Conservation (phyloP, 2,113 vertebrate species). For the Ellobius talpinus region DNA sequence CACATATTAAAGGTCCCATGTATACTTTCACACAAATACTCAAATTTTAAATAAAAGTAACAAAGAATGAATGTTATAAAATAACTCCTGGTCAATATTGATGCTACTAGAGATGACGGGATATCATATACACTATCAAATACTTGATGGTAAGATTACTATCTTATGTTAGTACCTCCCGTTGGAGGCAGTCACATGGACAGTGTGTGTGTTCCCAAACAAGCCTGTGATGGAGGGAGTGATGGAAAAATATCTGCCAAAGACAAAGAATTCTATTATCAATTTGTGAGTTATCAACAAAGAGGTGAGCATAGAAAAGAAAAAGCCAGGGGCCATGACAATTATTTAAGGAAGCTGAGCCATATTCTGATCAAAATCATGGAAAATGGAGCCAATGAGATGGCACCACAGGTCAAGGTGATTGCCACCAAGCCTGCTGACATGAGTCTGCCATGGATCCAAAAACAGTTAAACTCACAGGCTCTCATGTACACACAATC, state of each 20-base stretch:
- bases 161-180: not conserved
- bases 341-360: not conserved
- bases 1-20: not conserved
- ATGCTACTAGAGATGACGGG: not conserved
- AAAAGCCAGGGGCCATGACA: not conserved
- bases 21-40: not conserved
- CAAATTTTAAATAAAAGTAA: not conserved
- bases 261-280: not conserved
- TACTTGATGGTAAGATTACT: not conserved
- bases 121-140: not conserved
- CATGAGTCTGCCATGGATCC: no score
- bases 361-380: not conserved
- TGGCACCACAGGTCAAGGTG: no score
- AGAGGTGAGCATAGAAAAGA: not conserved
- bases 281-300: not conserved
- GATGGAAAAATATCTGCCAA: not conserved
- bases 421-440: not conserved
- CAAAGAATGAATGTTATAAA: not conserved
- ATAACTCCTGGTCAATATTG: not conserved
- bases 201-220: not conserved
- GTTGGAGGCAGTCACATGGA: not conserved
- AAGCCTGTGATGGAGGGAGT: rapidly evolving
- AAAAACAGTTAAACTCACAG: not conserved
- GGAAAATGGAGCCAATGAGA: not conserved
- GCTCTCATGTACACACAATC: not conserved